A percentile compares a stretch with the other conserved stretches of the same genome.
phyloP scores from a whole-genome alignment of 2,113 vertebrate species.

The Peromyscus maniculatus region DNA sequence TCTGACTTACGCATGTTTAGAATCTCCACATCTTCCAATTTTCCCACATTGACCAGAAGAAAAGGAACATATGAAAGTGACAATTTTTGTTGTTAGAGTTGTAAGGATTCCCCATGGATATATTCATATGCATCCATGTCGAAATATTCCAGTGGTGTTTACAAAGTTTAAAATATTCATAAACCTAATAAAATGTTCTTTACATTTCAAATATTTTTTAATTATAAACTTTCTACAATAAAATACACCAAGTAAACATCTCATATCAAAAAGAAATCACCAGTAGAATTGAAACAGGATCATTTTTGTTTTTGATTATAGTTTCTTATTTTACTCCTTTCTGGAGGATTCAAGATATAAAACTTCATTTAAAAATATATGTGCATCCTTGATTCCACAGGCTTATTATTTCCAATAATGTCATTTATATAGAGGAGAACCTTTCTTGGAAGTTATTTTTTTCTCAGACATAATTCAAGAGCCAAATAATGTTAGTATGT shows the following conservation, averaged over 20 bases:
- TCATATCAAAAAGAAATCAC: not conserved
- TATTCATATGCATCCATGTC: not conserved
- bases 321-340: not conserved
- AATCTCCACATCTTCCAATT: not conserved
- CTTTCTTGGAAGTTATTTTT: not conserved
- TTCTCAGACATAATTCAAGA: not conserved
- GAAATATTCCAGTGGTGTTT: not conserved
- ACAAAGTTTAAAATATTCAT: not conserved
- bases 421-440: not conserved
- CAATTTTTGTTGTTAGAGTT: not conserved
- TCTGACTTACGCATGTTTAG: not conserved
- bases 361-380: too few relatives aligned
- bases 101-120: not conserved
- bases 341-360: not conserved
- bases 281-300: not conserved
- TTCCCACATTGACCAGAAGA: not conserved
- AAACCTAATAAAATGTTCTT: not conserved
- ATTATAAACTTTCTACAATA: too few relatives aligned
- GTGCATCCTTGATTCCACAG: rapidly evolving
- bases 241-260: not conserved
- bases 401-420: rapidly evolving
- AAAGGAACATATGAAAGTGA: not conserved
- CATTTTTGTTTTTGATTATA: not conserved
- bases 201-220: not conserved
- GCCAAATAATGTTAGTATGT: not conserved